phyloP scores from a whole-genome alignment of 1,140 invertebrate species.

The Theocolax elegans region DNA sequence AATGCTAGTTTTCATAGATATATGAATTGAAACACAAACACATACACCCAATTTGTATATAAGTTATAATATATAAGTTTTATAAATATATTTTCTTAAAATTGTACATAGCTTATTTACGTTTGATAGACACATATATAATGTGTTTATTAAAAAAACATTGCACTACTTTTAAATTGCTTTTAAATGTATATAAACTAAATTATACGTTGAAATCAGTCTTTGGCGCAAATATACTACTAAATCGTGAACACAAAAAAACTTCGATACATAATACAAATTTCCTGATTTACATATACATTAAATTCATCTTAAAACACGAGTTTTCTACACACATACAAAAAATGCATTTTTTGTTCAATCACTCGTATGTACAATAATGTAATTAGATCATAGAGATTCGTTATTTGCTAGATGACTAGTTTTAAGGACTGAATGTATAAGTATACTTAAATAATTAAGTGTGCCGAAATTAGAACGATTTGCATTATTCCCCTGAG shows the following conservation, averaged over 20 bases:
- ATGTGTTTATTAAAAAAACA: neutral
- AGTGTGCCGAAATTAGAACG: conserved; percentile 36
- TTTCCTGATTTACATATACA: too few species aligned
- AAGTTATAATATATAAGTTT: neutral
- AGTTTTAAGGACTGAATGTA: conserved; percentile 48
- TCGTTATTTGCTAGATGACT: conserved; percentile 44
- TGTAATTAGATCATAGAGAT: conserved; percentile 37
- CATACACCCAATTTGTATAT: too few species aligned
- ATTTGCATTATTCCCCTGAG: conserved; percentile 43
- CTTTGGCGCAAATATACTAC: conserved; percentile 16
- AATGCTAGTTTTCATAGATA: conserved; percentile 18
- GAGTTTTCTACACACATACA: too few species aligned
- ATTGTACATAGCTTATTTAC: too few species aligned
- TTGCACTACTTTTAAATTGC: neutral
- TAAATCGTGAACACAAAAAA: neutral
- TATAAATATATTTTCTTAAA: neutral
- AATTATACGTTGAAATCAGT: conserved; percentile 36
- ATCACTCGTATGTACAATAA: conserved; percentile 31
- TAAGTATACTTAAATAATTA: conserved; percentile 45
- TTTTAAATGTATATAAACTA: conserved; percentile 14
- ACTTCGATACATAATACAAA: too few species aligned
- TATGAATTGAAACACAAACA: conserved; percentile 5
- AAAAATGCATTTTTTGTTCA: conserved; percentile 33
- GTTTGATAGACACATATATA: neutral
- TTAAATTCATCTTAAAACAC: conserved; percentile 15